Evolutionary conservation across 2,888 invertebrate genomes (phyloP), one percentile per base, ranked within the genome.

Genomic region (Eulithis testata): DNA sequence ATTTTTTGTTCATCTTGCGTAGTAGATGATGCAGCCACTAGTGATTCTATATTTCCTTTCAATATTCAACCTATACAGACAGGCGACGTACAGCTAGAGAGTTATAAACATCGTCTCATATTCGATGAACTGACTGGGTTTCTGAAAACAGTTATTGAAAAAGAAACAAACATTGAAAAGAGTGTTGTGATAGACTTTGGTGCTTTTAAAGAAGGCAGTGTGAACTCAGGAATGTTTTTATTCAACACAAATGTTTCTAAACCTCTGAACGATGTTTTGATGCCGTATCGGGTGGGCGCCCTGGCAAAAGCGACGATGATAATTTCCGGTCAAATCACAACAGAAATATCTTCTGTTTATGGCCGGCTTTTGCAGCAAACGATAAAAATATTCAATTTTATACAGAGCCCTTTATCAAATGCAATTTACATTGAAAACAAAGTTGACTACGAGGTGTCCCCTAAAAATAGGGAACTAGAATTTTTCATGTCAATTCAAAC

Each of bases 171-270:
- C 66, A 78, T 66, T 9, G 83, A 85, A 72, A 89, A 87, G 72
- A 68, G 69, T 12, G 71, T 91, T 21, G 60, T 79, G 3, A 73
- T 98, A 31, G 96, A 96, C 74, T 98, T 98, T 80, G 96, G 97
- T 0, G 97, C 98, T 0, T 99, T 99, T 83, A 95, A 95, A 60
- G 98, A 97, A 65, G 96, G 97, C 0, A 96, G 96, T 83, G 95
- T 96, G 78, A 97, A 97, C 85, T 97, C 98, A 11, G 99, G 99
- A 0, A 98, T 99, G 11, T 99, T 99, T 86, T 94, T 99, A 14
- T 99, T 99, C 82, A 98, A 98, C 89, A 98, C 97, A 0, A 96
- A 97, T 77, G 94, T 96, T 12, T 94, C 95, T 4, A 97, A 97
- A 68, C 96, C 96, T 37, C 95, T 98, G 78, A 94, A 95, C 73